Base-by-base conservation (phyloP, 64 coral and sea anemone species). In the Pocillopora damicornis region DNA sequence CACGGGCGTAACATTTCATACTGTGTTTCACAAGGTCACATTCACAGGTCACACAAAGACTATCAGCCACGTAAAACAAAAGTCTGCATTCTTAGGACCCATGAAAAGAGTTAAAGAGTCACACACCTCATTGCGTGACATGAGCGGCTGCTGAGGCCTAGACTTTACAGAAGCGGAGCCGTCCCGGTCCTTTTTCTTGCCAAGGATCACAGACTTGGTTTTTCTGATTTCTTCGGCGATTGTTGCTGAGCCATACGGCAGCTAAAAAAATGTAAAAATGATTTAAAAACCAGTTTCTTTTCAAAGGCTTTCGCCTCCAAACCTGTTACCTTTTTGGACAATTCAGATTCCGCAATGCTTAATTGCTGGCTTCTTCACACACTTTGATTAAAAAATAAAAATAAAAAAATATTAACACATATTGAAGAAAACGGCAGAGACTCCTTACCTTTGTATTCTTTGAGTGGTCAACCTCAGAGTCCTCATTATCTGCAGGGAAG, bases 191-290 rank as follows among this genome's bases (percentile, higher is more conserved):
- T 91, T 91, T 25, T 91, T 91, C 75, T 91, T 91, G 38, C 85
- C 85, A 36, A 91, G 83, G n/a, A 91, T 91, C 37, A 91, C 90
- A 1, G 90, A 91, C 63, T 91, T 91, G 16, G 90, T 87, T 87
- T 91, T 91, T 36, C 90, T 76, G 7, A 91, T 91, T 74, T 91
- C 90, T 34, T 91, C 90, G n/a, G 82, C 90, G 30, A 91, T 85
- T 51, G 80, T 74, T 61, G 90, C 86, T 79, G 82, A 79, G 64
- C 38, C 64, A 71, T 83, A 83, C 6, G 83, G 61, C 76, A 25
- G 16, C 51, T 64, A 9, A 87, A 61, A 77, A 35, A 25, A 30
- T 30, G 30, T 30, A 30, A 30, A 30, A 30, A 30, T 30, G 30
- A 30, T 30, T 30, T 30, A 30, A 30, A 30, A 30, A 30, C 30